Conservation (phyloP, 2,888 invertebrate genomes). For the Lithophane leautieri region DNA sequence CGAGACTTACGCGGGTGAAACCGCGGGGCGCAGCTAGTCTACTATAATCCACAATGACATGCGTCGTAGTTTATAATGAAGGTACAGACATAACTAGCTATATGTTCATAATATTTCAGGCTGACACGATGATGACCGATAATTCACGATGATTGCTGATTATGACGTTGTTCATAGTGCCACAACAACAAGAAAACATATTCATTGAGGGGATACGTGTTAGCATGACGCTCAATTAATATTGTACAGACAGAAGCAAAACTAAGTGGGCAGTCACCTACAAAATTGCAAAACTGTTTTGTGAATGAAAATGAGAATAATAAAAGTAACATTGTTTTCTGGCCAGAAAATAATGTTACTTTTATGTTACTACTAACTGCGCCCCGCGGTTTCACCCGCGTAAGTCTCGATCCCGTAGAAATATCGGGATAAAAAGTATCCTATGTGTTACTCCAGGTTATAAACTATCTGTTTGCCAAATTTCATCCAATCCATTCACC, state of each 20-base stretch:
- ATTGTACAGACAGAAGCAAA: constrained; percentile 35
- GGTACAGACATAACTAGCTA: not conserved
- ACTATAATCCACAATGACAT: constrained; percentile 4
- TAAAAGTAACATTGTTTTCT: not conserved
- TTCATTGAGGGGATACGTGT: constrained; percentile 46
- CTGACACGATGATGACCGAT: constrained; percentile 16
- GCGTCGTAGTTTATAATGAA: constrained; percentile 1
- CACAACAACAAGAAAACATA: constrained; percentile 55
- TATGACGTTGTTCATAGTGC: constrained; percentile 35
- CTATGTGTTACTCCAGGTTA: too few relatives aligned
- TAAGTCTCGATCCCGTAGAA: too few relatives aligned
- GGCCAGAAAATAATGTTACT: too few relatives aligned
- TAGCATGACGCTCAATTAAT: constrained; percentile 44
- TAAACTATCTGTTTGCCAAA: too few relatives aligned
- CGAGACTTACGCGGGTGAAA: too few relatives aligned
- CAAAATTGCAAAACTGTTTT: not conserved
- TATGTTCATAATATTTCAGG: constrained; percentile 23
- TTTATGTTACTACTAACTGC: too few relatives aligned
- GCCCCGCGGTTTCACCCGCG: too few relatives aligned
- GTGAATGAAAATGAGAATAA: not conserved
- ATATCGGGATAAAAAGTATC: too few relatives aligned
- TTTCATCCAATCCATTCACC: too few relatives aligned
- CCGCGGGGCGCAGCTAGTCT: not conserved
- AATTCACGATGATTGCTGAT: constrained; percentile 36
- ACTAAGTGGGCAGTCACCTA: not conserved